Percentiles rank a stretch among this genome's conserved stretches.
phyloP scores from a whole-genome alignment of 2,113 vertebrate genomes.

The Bombycilla garrulus region DNA sequence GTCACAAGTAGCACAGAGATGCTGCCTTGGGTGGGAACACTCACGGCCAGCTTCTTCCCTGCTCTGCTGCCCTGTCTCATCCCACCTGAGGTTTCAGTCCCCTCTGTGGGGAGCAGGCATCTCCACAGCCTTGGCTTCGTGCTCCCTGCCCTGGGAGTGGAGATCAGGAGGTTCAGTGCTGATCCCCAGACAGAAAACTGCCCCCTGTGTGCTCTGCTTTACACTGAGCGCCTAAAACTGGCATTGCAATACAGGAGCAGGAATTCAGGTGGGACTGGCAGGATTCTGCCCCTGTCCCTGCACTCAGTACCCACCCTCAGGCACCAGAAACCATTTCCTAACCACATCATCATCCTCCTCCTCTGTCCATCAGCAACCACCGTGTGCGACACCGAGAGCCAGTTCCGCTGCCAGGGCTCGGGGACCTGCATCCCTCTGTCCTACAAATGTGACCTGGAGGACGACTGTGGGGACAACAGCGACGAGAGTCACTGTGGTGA shows the following conservation, averaged over 20 bases:
- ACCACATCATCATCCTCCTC: background rate
- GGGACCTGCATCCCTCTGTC: conserved; percentile 94
- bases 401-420: conserved; percentile 90
- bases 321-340: background rate
- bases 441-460: conserved; percentile 97
- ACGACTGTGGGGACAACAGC: conserved; percentile 96
- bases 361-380: conserved; percentile 80
- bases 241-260: background rate
- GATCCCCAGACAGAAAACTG: background rate
- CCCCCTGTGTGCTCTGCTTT: background rate
- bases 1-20: background rate
- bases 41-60: background rate
- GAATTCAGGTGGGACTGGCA: background rate
- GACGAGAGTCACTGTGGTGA: conserved; percentile 93
- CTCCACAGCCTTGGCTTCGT: background rate
- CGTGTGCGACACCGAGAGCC: conserved; percentile 83
- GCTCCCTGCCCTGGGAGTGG: background rate
- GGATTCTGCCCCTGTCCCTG: background rate
- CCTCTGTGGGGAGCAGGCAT: background rate
- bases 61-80: background rate
- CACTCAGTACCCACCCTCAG: fast-evolving
- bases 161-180: background rate
- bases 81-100: background rate
- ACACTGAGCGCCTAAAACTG: fast-evolving
- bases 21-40: background rate